Percentiles rank a stretch among this genome's conserved stretches.
Evolutionary conservation across 1,140 invertebrate species (phyloP).

Genomic region (Hylaeus anthracinus): DNA sequence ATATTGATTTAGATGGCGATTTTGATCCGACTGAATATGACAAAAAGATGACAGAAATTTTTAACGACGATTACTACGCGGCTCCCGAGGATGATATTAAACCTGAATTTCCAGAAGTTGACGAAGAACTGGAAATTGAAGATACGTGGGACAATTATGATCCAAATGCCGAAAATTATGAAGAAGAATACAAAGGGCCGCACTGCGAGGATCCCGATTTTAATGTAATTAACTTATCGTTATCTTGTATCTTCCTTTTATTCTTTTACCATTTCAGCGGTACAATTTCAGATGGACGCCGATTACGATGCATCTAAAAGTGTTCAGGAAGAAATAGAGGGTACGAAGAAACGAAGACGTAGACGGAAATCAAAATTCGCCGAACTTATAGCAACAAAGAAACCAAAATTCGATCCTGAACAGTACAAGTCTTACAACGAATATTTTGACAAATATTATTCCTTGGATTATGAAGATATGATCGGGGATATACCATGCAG

Average conservation of each 20-base stretch:
- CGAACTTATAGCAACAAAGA: slow-evolving; percentile 86
- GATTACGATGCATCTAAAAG: slow-evolving; percentile 87
- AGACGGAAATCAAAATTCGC: slow-evolving; percentile 86
- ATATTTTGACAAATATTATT: slow-evolving; percentile 97
- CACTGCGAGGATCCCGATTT: slow-evolving; percentile 92
- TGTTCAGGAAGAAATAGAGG: slow-evolving; percentile 83
- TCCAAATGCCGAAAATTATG: slow-evolving; percentile 72
- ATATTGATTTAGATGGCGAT: slow-evolving; percentile 89
- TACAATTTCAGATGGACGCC: slow-evolving; percentile 89
- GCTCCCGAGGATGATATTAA: slow-evolving; percentile 87
- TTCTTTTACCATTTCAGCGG: background rate
- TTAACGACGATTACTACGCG: slow-evolving; percentile 93
- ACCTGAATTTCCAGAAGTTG: slow-evolving; percentile 90
- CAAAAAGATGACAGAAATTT: slow-evolving; percentile 91
- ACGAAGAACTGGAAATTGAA: slow-evolving; percentile 87
- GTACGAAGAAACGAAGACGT: slow-evolving; percentile 83
- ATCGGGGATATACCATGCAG: slow-evolving; percentile 94
- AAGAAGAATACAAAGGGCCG: slow-evolving; percentile 71
- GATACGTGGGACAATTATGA: slow-evolving; percentile 90
- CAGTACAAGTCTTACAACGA: slow-evolving; percentile 88
- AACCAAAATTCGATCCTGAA: slow-evolving; percentile 91
- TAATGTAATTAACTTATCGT: slow-evolving; percentile 82
- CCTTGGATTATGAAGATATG: slow-evolving; percentile 96
- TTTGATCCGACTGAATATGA: slow-evolving; percentile 97
- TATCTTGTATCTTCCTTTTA: slow-evolving; percentile 37